These are phyloP conservation scores for Balearica regulorum DNA, from an alignment of 2,797 vertebrate species.

Conservation along the genomic window DNA sequence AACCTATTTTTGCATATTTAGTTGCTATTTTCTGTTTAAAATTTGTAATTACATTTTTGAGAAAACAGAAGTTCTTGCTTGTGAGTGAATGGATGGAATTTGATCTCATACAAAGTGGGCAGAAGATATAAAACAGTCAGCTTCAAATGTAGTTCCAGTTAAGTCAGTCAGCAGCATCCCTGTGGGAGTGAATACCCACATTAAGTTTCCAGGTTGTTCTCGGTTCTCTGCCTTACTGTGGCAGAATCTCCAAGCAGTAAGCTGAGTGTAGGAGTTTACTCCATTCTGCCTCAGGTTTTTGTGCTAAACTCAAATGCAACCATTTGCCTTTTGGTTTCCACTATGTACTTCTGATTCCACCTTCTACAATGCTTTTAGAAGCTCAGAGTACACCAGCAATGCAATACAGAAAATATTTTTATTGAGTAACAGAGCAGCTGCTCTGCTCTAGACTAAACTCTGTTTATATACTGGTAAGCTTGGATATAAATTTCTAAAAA, in stretches of 20 bases:
- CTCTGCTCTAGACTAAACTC: background rate
- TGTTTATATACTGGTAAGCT: background rate
- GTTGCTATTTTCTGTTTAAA: background rate
- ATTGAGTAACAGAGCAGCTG: background rate
- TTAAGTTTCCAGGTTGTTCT: background rate
- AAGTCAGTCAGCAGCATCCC: conserved; percentile 30
- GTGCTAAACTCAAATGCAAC: background rate
- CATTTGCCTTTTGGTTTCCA: background rate
- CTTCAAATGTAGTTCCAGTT: conserved; percentile 1
- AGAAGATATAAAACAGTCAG: background rate
- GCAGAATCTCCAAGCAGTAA: conserved; percentile 5
- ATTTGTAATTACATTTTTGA: background rate
- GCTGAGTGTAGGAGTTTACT: conserved; percentile 35
- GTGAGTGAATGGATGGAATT: background rate
- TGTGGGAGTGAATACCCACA: conserved; percentile 20
- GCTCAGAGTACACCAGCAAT: background rate
- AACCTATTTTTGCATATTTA: background rate
- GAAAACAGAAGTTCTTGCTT: background rate
- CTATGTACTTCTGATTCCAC: background rate
- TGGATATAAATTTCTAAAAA: background rate
- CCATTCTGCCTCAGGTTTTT: background rate
- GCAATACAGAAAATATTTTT: background rate
- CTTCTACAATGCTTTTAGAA: background rate
- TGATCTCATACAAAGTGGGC: background rate
- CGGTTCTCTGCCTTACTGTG: background rate